Conservation (phyloP, 1,140 invertebrate species). For the Drosophila nasuta region DNA sequence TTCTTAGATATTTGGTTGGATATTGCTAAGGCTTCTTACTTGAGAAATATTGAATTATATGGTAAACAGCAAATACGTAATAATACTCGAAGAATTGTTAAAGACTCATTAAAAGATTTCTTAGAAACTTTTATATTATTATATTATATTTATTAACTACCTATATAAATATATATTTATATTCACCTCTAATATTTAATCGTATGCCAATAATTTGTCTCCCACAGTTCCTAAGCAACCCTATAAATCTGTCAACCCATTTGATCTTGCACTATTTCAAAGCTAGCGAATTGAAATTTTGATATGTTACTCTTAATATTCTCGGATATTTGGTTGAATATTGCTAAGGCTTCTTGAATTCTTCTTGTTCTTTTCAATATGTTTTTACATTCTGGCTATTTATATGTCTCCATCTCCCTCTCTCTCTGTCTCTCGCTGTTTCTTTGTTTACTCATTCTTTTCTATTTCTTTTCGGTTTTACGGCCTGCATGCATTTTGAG, state of each 20-base stretch:
- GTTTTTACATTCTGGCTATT: constrained; percentile 29
- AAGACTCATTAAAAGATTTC: no score
- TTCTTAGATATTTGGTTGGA: no score
- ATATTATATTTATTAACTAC: no score
- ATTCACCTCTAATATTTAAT: no score
- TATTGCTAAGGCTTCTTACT: no score
- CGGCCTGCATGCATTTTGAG: constrained; percentile 54
- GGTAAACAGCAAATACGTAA: no score
- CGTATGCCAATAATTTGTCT: no score
- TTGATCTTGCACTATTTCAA: background rate
- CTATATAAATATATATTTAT: no score
- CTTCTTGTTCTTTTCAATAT: constrained; percentile 15
- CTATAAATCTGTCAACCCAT: background rate
- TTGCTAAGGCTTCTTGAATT: background rate
- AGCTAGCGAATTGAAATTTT: background rate
- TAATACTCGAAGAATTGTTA: no score
- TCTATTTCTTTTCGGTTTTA: constrained; percentile 32
- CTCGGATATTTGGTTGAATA: background rate
- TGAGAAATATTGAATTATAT: no score
- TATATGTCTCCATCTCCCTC: constrained; percentile 9
- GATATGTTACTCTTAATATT: background rate
- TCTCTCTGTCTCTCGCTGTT: background rate
- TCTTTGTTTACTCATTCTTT: constrained; percentile 45
- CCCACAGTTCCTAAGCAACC: background rate
- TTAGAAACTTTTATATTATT: no score